phyloP scores from a whole-genome alignment of 2,888 invertebrate genomes.

The Parnassius orleans region DNA sequence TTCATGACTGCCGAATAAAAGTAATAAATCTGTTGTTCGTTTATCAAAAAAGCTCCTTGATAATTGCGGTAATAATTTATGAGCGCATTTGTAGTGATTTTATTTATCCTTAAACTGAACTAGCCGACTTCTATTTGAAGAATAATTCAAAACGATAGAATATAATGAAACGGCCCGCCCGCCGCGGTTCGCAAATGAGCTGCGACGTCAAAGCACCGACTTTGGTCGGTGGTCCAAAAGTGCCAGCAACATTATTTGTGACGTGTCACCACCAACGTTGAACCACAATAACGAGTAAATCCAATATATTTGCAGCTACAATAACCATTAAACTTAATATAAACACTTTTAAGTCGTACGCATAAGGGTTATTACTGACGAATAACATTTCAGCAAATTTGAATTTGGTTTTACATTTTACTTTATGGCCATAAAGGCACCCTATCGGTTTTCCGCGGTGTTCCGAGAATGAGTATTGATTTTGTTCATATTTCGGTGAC shows the following conservation, averaged over 20 bases:
- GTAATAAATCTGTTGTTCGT: constrained; percentile 8
- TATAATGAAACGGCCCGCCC: constrained; percentile 21
- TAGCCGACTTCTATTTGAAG: constrained; percentile 11
- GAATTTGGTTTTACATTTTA: constrained; percentile 34
- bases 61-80: constrained; percentile 3
- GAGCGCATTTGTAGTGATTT: not conserved
- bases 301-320: constrained; percentile 15
- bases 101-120: not conserved
- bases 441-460: constrained; percentile 68
- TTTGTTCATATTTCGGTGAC: constrained; percentile 57
- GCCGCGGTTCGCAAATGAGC: constrained; percentile 33
- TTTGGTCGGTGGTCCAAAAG: constrained; percentile 43
- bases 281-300: constrained; percentile 46
- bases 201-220: constrained; percentile 53
- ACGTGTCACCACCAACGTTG: constrained; percentile 61
- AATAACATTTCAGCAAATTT: constrained; percentile 15
- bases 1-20: no score
- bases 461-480: constrained; percentile 60
- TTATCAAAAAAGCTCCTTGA: constrained; percentile 5
- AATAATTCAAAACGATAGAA: constrained; percentile 13
- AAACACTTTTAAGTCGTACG: constrained; percentile 10
- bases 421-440: constrained; percentile 54
- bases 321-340: constrained; percentile 4
- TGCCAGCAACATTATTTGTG: constrained; percentile 54
- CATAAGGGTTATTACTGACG: constrained; percentile 33